These are phyloP conservation scores for Thaumatotibia leucotreta DNA, from an alignment of 1,140 invertebrate species.

Conservation along the genomic window DNA sequence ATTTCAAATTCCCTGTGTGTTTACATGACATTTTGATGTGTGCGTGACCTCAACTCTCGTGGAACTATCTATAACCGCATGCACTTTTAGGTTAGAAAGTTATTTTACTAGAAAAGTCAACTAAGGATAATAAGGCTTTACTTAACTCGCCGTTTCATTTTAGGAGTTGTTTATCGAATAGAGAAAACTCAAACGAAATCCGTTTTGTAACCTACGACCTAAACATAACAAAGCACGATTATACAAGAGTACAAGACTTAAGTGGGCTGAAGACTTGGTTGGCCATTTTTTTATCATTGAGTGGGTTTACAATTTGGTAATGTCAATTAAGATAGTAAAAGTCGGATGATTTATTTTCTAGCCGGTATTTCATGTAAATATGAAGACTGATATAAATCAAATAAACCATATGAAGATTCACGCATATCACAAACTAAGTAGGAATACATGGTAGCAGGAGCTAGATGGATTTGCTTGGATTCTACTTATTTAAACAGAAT, in stretches of 20 bases:
- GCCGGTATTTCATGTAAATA: not conserved
- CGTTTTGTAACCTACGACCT: not conserved
- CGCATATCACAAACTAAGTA: no score
- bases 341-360: not conserved
- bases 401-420: not conserved
- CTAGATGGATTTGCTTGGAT: no score
- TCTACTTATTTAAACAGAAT: no score
- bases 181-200: not conserved
- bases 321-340: not conserved
- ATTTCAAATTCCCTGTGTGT: no score
- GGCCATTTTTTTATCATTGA: not conserved
- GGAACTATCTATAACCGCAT: no score
- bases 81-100: no score
- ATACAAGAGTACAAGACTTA: no score
- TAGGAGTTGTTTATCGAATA: not conserved
- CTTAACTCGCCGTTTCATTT: not conserved
- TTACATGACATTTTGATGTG: no score
- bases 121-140: not conserved
- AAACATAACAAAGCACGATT: not conserved
- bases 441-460: no score
- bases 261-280: not conserved
- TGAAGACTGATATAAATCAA: not conserved
- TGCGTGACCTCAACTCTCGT: no score
- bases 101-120: no score
- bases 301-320: not conserved